Conservation (phyloP, 2,888 invertebrate species). For the Amphipoea oculea region DNA sequence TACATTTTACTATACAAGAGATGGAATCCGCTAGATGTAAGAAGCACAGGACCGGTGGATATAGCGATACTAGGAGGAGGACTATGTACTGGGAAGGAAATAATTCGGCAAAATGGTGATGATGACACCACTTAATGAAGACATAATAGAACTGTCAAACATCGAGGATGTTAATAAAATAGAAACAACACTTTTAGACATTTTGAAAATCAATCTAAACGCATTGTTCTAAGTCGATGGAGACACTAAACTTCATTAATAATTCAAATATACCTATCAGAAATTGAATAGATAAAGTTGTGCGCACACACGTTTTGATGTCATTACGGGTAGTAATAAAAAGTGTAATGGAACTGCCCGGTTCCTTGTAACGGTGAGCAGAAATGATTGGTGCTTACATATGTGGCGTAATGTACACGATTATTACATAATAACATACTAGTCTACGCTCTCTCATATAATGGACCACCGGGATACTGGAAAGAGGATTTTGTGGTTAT, state of each 20-base stretch:
- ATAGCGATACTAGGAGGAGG: background rate
- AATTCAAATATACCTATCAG: conserved; percentile 17
- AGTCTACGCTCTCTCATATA: conserved; percentile 25
- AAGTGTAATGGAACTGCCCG: conserved; percentile 43
- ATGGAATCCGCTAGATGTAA: background rate
- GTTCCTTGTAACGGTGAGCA: conserved; percentile 54
- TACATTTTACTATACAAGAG: background rate
- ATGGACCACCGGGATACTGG: conserved; percentile 52
- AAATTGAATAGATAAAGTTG: conserved; percentile 25
- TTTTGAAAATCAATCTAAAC: conserved; percentile 4
- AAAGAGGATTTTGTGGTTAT: conserved; percentile 22
- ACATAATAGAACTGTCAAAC: background rate
- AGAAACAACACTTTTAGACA: background rate
- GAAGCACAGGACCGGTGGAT: background rate
- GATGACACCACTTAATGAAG: background rate
- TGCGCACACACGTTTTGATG: conserved; percentile 29
- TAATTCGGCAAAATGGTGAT: background rate
- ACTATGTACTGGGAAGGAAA: background rate
- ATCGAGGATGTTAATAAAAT: background rate
- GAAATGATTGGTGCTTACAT: conserved; percentile 52
- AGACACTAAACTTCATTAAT: background rate
- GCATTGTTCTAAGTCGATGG: background rate
- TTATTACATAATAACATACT: conserved; percentile 59
- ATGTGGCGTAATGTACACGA: conserved; percentile 53
- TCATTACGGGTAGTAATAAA: conserved; percentile 51